Conservation (phyloP, 2,113 vertebrate genomes). For the Oryzias woworae region DNA sequence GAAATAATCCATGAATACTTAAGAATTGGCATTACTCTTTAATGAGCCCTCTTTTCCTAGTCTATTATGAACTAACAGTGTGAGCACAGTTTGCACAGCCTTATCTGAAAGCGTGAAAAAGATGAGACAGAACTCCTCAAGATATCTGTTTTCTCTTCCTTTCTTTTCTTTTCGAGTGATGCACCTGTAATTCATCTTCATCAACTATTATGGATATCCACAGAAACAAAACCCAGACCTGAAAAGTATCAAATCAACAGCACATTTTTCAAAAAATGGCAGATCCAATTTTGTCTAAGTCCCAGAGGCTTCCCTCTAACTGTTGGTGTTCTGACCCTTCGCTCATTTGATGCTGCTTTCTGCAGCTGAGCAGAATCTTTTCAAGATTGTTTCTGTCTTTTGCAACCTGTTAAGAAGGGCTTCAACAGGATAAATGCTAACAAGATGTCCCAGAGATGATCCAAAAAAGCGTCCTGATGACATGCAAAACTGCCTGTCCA, state of each 20-base stretch:
- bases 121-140: conserved; percentile 37
- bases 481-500: conserved; percentile 38
- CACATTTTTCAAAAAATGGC: conserved; percentile 82
- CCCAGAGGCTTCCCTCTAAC: conserved; percentile 75
- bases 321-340: conserved; percentile 76
- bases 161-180: conserved; percentile 50
- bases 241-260: conserved; percentile 79
- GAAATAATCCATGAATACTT: conserved; percentile 48
- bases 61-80: conserved; percentile 21
- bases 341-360: conserved; percentile 63
- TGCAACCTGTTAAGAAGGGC: conserved; percentile 42
- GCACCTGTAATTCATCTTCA: conserved; percentile 80
- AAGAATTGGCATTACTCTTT: conserved; percentile 42
- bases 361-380: conserved; percentile 50
- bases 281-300: conserved; percentile 80
- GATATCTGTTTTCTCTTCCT: conserved; percentile 38
- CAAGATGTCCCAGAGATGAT: conserved; percentile 51
- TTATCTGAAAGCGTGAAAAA: conserved; percentile 31
- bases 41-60: conserved; percentile 10
- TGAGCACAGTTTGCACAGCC: conserved; percentile 22
- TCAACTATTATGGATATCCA: conserved; percentile 76
- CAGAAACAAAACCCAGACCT: conserved; percentile 69
- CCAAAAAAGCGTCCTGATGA: conserved; percentile 36
- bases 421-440: conserved; percentile 49
- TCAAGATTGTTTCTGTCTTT: conserved; percentile 71